A percentile compares a stretch with the other conserved stretches of the same genome.
Conservation (phyloP, 2,797 vertebrate genomes). For the Mionectes olivaceus region DNA sequence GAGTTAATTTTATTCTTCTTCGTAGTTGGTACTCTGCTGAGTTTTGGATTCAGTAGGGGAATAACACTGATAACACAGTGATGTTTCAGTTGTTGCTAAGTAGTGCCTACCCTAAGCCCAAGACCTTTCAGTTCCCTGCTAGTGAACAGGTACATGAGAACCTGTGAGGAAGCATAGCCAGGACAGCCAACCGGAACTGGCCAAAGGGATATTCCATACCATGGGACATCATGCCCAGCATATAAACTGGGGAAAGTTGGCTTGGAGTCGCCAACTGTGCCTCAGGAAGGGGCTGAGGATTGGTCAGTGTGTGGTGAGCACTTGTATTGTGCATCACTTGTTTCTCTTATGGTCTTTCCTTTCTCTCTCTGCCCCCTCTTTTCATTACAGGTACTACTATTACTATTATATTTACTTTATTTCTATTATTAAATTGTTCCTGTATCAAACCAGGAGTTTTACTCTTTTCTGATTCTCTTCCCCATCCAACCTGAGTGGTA, state of each 20-base stretch:
- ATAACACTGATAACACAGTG: no score
- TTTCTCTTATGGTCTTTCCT: neutral
- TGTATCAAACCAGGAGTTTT: neutral
- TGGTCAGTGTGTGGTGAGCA: neutral
- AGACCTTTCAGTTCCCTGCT: neutral
- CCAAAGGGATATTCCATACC: neutral
- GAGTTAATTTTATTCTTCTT: neutral
- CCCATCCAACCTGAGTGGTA: neutral
- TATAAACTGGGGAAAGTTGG: neutral
- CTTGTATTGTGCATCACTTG: neutral
- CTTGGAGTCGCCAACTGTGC: fast-evolving
- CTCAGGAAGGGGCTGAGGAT: neutral
- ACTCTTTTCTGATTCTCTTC: neutral
- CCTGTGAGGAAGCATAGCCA: neutral
- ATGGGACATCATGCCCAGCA: no score
- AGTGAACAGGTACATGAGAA: no score
- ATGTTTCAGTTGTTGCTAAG: neutral
- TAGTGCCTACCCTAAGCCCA: neutral
- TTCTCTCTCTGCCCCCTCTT: neutral
- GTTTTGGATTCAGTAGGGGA: neutral
- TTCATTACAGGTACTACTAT: neutral
- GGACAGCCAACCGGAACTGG: neutral
- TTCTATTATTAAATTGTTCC: neutral
- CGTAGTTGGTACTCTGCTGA: neutral
- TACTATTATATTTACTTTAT: neutral